Evolutionary conservation across 2,888 invertebrate species (phyloP), one percentile per base, ranked within the genome.

Genomic region (Stenurella melanura): DNA sequence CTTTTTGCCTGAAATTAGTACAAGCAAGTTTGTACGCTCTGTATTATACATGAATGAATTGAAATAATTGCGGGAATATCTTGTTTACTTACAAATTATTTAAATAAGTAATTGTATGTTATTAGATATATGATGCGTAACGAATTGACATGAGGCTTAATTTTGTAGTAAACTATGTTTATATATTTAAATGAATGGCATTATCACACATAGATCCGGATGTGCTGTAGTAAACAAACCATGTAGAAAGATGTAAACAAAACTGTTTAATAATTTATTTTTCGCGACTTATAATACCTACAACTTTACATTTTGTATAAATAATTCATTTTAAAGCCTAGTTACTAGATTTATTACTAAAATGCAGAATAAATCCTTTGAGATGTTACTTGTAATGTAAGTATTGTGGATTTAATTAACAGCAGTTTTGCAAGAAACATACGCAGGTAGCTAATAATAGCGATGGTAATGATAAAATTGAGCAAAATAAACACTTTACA

Each of bases 131-230:
- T 18, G 69, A 58, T 58, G 68, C 69, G 38, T 34, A 17, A 57
- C 58, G 57, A 18, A 26, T 18, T 57, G 17, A 38, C 19, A 69
- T 56, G 38, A 9, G 12, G 19, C 19, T 69, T 18, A 38, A 42
- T 69, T 68, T 69, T 50, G 34, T 58, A 69, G 58, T 58, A 57
- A 58, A 26, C 17, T 19, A 30, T 58, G 58, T 58, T 38, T 69
- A 58, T 54, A n/a, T 15, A 17, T 38, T 69, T 69, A 58, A 69
- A 69, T 69, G 69, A 69, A 69, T 58, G 26, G 58, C 56, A 69
- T 69, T 42, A 64, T 69, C 57, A 58, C 18, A n/a, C 57, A 38
- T 30, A 69, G 69, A 69, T 69, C 69, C 69, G 69, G 69, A 69
- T 69, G 69, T 18, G 57, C 18, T 58, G 67, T 38, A 58, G 56